Percentiles rank a stretch among this genome's conserved stretches.
Evolutionary conservation across 2,888 invertebrate species (phyloP).

Genomic region (Blastobasis lacticolella): DNA sequence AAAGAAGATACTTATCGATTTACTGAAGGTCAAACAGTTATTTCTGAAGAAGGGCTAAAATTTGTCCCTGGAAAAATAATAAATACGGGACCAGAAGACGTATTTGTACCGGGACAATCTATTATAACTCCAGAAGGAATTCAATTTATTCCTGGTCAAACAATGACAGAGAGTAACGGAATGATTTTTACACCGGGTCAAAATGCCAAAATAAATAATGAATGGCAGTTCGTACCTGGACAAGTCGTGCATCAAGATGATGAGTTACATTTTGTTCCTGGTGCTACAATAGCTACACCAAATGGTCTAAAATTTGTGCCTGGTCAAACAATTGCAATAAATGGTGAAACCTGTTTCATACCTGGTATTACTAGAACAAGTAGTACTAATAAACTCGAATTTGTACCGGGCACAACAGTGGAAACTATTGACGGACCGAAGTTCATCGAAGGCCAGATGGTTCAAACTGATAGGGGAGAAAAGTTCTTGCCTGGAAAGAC

Average conservation of each 20-base stretch:
- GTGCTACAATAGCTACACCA: constrained; percentile 76
- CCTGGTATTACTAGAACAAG: constrained; percentile 73
- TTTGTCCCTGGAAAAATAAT: constrained; percentile 76
- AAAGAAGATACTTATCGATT: constrained; percentile 73
- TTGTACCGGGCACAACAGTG: constrained; percentile 77
- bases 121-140: constrained; percentile 74
- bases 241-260: constrained; percentile 74
- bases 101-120: constrained; percentile 78
- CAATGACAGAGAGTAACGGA: constrained; percentile 61
- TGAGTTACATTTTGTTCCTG: constrained; percentile 75
- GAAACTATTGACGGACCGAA: constrained; percentile 77
- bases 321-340: constrained; percentile 72
- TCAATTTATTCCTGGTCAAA: constrained; percentile 79
- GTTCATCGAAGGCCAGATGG: constrained; percentile 79
- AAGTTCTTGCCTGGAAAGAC: constrained; percentile 78
- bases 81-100: constrained; percentile 56
- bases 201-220: constrained; percentile 66
- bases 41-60: constrained; percentile 76
- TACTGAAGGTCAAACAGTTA: constrained; percentile 76
- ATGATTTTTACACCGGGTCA: constrained; percentile 78
- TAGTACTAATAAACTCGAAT: constrained; percentile 54
- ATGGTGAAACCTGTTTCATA: constrained; percentile 73
- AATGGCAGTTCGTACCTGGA: constrained; percentile 79
- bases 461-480: constrained; percentile 73
- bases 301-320: constrained; percentile 78